These are phyloP conservation scores for Drosophila mojavensis DNA, from an alignment of 1,140 invertebrate species.

Conservation along the genomic window DNA sequence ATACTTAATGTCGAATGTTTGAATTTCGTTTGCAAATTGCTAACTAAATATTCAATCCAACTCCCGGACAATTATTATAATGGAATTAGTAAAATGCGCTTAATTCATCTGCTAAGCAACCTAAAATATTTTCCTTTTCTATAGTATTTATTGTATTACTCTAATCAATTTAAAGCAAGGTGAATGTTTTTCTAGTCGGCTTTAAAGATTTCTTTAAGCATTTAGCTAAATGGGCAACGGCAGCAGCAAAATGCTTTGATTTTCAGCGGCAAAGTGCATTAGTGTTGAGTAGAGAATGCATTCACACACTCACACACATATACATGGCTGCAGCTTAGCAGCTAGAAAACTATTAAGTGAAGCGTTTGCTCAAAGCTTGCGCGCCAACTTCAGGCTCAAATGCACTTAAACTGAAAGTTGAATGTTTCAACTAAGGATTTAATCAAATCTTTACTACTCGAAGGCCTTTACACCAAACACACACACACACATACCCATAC, in stretches of 20 bases:
- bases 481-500: slow-evolving; percentile 1
- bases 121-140: too few relatives aligned
- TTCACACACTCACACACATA: neutral
- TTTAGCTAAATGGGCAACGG: slow-evolving; percentile 8
- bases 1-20: slow-evolving; percentile 9
- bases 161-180: neutral
- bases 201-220: neutral
- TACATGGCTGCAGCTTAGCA: neutral
- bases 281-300: slow-evolving; percentile 12
- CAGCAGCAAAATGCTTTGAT: slow-evolving; percentile 15
- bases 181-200: neutral
- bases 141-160: too few relatives aligned
- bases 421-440: slow-evolving; percentile 25
- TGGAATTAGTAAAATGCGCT: neutral
- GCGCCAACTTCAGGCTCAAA: slow-evolving; percentile 3
- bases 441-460: slow-evolving; percentile 8
- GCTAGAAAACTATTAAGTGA: slow-evolving; percentile 7
- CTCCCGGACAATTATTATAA: neutral
- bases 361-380: slow-evolving; percentile 21
- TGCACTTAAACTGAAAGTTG: slow-evolving; percentile 16
- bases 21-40: neutral
- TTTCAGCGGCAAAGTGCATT: slow-evolving; percentile 37
- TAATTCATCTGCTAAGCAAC: too few relatives aligned
- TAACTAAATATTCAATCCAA: neutral
- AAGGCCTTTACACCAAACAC: slow-evolving; percentile 6